These are phyloP conservation scores for Cricetomys ansorgei DNA, from an alignment of 2,113 vertebrate species.

Conservation along the genomic window DNA sequence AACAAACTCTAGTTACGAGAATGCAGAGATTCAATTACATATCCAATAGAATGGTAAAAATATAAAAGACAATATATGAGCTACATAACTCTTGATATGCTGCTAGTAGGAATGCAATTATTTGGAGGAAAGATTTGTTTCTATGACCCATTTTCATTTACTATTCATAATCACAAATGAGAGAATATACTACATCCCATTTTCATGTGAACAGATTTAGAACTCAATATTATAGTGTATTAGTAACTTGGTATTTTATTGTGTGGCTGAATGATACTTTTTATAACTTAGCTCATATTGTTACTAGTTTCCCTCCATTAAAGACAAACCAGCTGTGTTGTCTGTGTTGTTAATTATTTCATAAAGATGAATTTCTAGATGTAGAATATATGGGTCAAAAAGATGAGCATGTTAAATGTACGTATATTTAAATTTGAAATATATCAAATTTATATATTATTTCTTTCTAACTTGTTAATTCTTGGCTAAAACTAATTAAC, in stretches of 20 bases:
- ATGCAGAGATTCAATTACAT: neutral
- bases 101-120: neutral
- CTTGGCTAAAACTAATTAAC: neutral
- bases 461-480: constrained; percentile 3
- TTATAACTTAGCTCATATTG: neutral
- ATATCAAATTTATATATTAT: too few relatives aligned
- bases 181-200: neutral
- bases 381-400: neutral
- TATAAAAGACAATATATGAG: neutral
- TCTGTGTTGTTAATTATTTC: neutral
- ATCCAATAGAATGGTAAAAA: neutral
- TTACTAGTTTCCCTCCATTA: neutral
- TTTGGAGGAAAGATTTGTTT: neutral
- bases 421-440: neutral
- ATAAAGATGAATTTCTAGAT: neutral
- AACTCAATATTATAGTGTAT: neutral
- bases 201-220: neutral
- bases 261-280: neutral
- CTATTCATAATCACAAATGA: neutral
- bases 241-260: neutral
- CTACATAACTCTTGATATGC: neutral
- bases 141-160: neutral
- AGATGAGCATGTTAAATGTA: neutral
- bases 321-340: neutral
- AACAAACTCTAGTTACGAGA: neutral